These are phyloP conservation scores for Acromyrmex echinatior DNA, from an alignment of 1,140 invertebrate genomes.

Conservation along the genomic window DNA sequence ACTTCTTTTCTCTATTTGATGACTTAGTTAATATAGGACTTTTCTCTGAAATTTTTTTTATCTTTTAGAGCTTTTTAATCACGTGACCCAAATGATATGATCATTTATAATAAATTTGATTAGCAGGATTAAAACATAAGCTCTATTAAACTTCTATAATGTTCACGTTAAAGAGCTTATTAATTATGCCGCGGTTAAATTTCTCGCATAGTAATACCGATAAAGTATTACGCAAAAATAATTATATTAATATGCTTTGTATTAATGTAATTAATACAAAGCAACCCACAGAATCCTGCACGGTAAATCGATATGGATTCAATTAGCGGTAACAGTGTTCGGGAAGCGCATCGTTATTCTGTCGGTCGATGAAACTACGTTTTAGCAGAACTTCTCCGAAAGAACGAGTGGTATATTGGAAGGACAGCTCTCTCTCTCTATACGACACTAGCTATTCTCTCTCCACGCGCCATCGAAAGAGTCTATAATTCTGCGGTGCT, in stretches of 20 bases:
- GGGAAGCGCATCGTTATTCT: neutral
- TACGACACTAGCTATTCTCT: constrained; percentile 22
- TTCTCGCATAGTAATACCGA: neutral
- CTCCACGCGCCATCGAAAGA: constrained; percentile 24
- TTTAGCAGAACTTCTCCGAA: neutral
- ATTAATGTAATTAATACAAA: constrained; percentile 21
- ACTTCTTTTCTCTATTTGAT: too few relatives aligned
- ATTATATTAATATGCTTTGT: neutral
- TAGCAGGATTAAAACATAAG: neutral
- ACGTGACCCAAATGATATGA: too few relatives aligned
- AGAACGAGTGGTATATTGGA: constrained; percentile 1
- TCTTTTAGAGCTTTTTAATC: too few relatives aligned
- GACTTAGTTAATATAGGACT: too few relatives aligned
- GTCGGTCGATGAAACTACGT: constrained; percentile 2
- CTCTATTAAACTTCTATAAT: neutral
- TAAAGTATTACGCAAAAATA: neutral
- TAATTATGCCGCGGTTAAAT: neutral
- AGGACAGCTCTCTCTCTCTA: neutral
- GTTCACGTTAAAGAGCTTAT: neutral
- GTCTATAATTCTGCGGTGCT: constrained; percentile 58
- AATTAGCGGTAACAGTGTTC: neutral
- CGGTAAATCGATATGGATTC: constrained; percentile 37
- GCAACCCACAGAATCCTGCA: neutral
- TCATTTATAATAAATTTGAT: too few relatives aligned
- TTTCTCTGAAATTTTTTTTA: too few relatives aligned